These are phyloP conservation scores for Apocrypta bakeri DNA, from an alignment of 1,140 invertebrate genomes.

Conservation along the genomic window DNA sequence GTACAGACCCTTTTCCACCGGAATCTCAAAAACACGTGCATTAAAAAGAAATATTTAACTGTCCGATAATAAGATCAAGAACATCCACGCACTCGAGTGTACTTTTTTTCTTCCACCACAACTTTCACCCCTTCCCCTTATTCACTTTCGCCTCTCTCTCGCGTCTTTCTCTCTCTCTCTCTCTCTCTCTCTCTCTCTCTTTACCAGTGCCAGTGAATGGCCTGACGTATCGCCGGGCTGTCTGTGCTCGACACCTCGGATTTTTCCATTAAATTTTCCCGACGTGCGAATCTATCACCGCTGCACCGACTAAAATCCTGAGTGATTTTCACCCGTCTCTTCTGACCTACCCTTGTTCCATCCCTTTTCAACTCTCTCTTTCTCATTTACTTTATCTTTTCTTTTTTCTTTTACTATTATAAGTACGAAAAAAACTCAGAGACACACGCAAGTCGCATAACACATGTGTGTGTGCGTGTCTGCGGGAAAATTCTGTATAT, in stretches of 20 bases:
- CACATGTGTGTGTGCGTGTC: too few species aligned
- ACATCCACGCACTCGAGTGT: not conserved
- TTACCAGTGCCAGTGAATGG: slow-evolving; percentile 64
- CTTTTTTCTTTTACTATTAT: not conserved
- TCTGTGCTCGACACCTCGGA: slow-evolving; percentile 72
- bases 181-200: slow-evolving; percentile 48
- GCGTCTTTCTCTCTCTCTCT: not conserved
- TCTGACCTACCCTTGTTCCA: not conserved
- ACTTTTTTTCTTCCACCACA: slow-evolving; percentile 15
- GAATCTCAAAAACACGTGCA: too few species aligned
- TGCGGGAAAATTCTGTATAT: not conserved
- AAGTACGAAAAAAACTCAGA: not conserved
- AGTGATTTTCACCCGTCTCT: slow-evolving; percentile 17
- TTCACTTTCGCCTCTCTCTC: slow-evolving; percentile 29
- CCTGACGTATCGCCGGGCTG: slow-evolving; percentile 71
- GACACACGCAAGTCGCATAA: not conserved
- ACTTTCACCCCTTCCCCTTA: slow-evolving; percentile 46
- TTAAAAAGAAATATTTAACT: too few species aligned
- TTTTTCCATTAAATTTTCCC: slow-evolving; percentile 74
- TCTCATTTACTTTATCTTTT: not conserved
- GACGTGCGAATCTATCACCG: slow-evolving; percentile 73
- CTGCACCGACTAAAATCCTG: slow-evolving; percentile 1
- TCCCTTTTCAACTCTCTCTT: not conserved
- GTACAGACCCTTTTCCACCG: too few species aligned
- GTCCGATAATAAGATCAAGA: slow-evolving; percentile 25